Evolutionary conservation across 1,140 invertebrate species (phyloP), one percentile per base, ranked within the genome.

Genomic region (Tribolium madens): DNA sequence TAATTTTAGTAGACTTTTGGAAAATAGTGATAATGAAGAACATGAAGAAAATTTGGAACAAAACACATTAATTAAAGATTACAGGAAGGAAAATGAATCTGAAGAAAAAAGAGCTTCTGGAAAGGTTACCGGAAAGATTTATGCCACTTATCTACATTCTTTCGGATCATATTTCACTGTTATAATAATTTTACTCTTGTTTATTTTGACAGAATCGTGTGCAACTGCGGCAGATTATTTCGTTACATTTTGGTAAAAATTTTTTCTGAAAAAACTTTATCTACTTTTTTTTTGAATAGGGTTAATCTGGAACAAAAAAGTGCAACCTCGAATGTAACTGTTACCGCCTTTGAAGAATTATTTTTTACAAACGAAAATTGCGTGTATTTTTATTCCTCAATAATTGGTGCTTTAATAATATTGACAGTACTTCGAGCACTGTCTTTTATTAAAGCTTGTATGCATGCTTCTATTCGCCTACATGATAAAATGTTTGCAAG

Each of bases 401-500:
- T 89, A 2, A 84, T 89, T 2, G 7, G 84, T 0, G 78, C 81
- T 0, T 81, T 89, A 14, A 86, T 92, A 1, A 71, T 88, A 3
- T 72, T 91, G 0, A 89, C 91, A 1, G 78, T 92, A 6, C 76
- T 89, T 0, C 85, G 94, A 79, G 93, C 93, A 0, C 88, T 92
- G 13, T 82, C 90, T 4, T 95, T 95, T 83, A 95, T 95, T 81
- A 84, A 88, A n/a, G 87, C 93, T 53, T 93, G 93, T 71, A 93
- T 95, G 89, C 87, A 86, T 60, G 91, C 93, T 4, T 76, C 64
- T 7, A 26, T 69, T 31, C 73, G 21, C 46, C 36, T 96, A 0
- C 96, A 97, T 82, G 93, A 97, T 82, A 87, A 85, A 9, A 96
- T 97, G 92, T 97, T 97, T 82, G 85, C 87, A 7, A 91, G 92